Base-by-base conservation (phyloP, 2,113 vertebrate genomes). In the Rhadina sibilatrix region DNA sequence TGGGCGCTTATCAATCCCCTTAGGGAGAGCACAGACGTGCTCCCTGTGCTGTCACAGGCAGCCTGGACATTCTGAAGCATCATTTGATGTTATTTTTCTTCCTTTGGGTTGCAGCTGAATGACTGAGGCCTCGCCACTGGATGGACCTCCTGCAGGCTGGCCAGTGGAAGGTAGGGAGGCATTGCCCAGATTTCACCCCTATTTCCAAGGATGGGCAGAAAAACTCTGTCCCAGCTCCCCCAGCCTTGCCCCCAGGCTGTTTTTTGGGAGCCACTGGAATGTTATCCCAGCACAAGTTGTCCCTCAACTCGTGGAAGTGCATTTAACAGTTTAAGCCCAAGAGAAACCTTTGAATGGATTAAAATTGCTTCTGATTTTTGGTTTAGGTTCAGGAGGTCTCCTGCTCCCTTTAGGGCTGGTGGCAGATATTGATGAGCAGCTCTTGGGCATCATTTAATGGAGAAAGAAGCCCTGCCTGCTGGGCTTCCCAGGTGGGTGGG, bases 241-340 rank as follows among this genome's bases (percentile, higher is more conserved):
- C 40, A 44, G 80, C 50, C 13, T 61, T 11, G 35, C 5, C 22
- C 31, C 30, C 31, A 28, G 28, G 40, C 1, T 61, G 37, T 21
- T 3, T 35, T 91, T 49, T 53, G 33, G 83, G 57, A 63, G 52
- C 27, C 64, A n/a, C 49, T 65, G 85, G 56, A 80, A 21, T 7
- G 9, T 22, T 37, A 0, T 22, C 71, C 20, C 3, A 63, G 38
- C 52, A 30, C 44, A n/a, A 10, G 6, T 3, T 59, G 42, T 30
- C 37, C 16, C 27, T 66, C 54, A 15, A 21, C 30, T 59, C 49
- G 1, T 37, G 40, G 31, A 75, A 70, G 6, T 5, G 5, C 10
- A 16, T 59, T 83, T 14, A 61, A 54, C 5, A 15, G 16, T 17
- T 46, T 31, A 61, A 22, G 10, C 16, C 21, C 35, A 11, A 31